Percentiles rank a stretch among this genome's conserved stretches.
These are phyloP conservation scores for Struthio camelus DNA, from an alignment of 2,113 vertebrate species.

Conservation along the genomic window DNA sequence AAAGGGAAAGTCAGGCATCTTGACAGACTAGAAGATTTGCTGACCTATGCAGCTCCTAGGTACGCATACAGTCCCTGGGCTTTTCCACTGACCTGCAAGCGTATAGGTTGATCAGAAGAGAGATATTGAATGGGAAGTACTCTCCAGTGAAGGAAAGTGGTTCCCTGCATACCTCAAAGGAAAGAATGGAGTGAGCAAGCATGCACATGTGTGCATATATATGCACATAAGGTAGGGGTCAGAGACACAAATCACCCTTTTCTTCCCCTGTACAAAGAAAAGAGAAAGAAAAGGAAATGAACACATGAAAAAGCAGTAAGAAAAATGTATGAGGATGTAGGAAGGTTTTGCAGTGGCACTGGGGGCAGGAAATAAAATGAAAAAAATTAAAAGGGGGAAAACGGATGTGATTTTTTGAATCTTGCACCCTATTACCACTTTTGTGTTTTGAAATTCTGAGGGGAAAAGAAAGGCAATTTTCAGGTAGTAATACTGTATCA, in stretches of 20 bases:
- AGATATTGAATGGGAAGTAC: background rate
- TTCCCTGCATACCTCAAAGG: background rate
- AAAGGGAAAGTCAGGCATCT: background rate
- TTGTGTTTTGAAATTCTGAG: background rate
- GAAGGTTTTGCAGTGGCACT: background rate
- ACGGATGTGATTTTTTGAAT: background rate
- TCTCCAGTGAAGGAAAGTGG: background rate
- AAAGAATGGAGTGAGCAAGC: background rate
- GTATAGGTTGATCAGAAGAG: background rate
- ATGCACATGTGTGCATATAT: background rate
- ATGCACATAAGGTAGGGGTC: background rate
- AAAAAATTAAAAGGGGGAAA: background rate
- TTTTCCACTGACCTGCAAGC: background rate
- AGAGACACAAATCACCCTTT: background rate
- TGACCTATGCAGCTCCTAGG: background rate
- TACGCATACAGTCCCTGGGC: background rate
- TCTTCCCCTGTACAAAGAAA: background rate
- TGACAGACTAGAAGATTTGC: background rate
- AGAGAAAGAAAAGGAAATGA: background rate
- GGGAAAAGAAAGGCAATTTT: background rate
- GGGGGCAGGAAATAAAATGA: rapidly evolving
- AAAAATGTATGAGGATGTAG: background rate
- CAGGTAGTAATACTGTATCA: background rate
- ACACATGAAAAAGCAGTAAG: background rate
- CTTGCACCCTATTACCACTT: background rate